These are phyloP conservation scores for Odontocerum albicorne DNA, from an alignment of 2,888 invertebrate genomes.

Conservation along the genomic window DNA sequence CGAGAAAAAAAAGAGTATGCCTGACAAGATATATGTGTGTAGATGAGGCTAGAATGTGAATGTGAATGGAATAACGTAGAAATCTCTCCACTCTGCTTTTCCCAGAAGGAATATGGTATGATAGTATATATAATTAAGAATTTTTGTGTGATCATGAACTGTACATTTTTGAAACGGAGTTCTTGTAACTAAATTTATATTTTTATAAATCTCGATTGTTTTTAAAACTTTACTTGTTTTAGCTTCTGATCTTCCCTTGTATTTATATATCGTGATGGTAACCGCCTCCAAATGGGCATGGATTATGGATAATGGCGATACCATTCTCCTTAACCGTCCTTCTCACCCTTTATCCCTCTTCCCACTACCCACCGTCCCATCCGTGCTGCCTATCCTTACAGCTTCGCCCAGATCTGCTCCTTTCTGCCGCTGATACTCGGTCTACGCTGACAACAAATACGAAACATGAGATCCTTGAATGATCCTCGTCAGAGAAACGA, in stretches of 20 bases:
- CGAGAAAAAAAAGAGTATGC: too few relatives aligned
- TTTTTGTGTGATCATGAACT: too few relatives aligned
- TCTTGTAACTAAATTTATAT: too few relatives aligned
- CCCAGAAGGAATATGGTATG: too few relatives aligned
- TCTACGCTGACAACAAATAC: conserved; percentile 17
- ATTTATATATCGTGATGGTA: conserved; percentile 37
- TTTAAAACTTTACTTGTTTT: background rate
- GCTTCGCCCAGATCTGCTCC: conserved; percentile 2
- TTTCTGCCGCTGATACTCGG: background rate
- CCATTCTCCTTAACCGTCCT: conserved; percentile 54
- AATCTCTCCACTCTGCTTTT: too few relatives aligned
- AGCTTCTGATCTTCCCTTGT: conserved; percentile 14
- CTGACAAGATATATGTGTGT: too few relatives aligned
- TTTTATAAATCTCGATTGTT: too few relatives aligned
- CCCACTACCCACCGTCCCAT: background rate
- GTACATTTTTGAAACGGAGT: too few relatives aligned
- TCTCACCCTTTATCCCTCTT: conserved; percentile 14
- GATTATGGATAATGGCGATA: conserved; percentile 59
- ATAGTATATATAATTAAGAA: too few relatives aligned
- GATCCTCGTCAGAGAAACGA: conserved; percentile 33
- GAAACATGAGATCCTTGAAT: conserved; percentile 16
- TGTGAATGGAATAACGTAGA: too few relatives aligned
- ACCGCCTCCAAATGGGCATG: conserved; percentile 59
- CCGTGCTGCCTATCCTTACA: conserved; percentile 19
- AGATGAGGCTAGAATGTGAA: too few relatives aligned